Conservation (phyloP, 2,888 invertebrate species). For the Imbricaverruca yamaguchii region DNA sequence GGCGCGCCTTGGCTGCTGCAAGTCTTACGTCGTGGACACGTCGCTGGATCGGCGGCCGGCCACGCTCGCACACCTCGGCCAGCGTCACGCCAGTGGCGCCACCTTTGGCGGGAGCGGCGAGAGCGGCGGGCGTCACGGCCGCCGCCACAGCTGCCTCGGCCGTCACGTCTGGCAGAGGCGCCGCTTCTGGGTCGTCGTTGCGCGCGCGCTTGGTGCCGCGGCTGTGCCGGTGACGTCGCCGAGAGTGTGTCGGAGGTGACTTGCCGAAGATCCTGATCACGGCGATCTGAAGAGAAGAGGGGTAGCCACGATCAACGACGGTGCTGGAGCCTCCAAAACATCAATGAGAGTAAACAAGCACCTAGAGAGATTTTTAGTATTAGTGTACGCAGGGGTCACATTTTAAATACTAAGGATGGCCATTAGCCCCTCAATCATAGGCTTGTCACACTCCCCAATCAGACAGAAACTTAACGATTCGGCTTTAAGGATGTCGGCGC, state of each 20-base stretch:
- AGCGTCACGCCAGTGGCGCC: too few relatives aligned
- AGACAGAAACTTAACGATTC: too few relatives aligned
- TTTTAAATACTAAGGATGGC: too few relatives aligned
- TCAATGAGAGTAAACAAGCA: too few relatives aligned
- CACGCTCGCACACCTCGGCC: background rate
- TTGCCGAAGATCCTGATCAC: constrained; percentile 22
- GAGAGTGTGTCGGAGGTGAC: background rate
- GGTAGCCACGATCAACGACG: background rate
- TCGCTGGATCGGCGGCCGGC: background rate
- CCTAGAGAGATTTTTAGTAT: too few relatives aligned
- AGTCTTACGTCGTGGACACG: background rate
- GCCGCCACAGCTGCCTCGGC: background rate
- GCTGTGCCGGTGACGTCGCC: background rate
- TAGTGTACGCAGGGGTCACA: too few relatives aligned
- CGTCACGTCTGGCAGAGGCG: background rate
- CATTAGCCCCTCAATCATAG: too few relatives aligned
- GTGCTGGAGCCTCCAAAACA: too few relatives aligned
- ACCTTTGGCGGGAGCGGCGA: too few relatives aligned
- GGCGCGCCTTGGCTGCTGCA: constrained; percentile 11
- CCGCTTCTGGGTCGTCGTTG: background rate
- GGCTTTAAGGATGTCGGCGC: too few relatives aligned
- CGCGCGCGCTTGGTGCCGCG: background rate
- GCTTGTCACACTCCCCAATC: too few relatives aligned
- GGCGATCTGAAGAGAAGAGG: background rate
- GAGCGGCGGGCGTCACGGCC: background rate